phyloP scores from a whole-genome alignment of 2,888 invertebrate genomes.

The Stenolophus ochropezus region DNA sequence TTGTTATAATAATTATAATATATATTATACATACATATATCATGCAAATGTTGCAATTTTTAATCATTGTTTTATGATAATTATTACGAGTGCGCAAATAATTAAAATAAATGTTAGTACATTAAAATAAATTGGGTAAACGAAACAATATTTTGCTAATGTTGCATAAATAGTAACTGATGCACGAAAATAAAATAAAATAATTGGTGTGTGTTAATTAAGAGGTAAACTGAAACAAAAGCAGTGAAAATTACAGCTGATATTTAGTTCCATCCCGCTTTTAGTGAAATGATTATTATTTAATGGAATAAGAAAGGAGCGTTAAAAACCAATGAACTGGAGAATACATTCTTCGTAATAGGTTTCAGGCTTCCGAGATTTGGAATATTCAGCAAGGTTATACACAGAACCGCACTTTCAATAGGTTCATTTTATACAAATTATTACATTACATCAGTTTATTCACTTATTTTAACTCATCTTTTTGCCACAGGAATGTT shows the following conservation, averaged over 20 bases:
- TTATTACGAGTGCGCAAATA: not conserved
- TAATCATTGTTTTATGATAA: not conserved
- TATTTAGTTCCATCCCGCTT: constrained; percentile 11
- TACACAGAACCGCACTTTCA: no score
- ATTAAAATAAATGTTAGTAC: not conserved
- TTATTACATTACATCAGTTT: no score
- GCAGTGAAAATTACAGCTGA: not conserved
- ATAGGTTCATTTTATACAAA: no score
- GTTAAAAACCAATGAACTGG: constrained; percentile 13
- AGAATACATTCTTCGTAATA: not conserved
- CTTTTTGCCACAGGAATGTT: no score
- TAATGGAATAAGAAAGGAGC: constrained; percentile 27
- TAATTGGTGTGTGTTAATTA: not conserved
- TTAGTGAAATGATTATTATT: constrained; percentile 29
- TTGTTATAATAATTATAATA: no score
- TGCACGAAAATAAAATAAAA: not conserved
- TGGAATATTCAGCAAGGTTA: constrained; percentile 1
- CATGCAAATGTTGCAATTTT: no score
- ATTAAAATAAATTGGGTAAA: not conserved
- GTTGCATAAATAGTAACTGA: not conserved
- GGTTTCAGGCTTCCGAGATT: not conserved
- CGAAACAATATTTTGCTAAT: not conserved
- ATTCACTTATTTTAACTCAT: no score
- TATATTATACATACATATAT: no score
- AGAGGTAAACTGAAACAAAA: not conserved